Evolutionary conservation across 2,113 vertebrate species (phyloP).

Genomic region (Amphiprion percula): DNA sequence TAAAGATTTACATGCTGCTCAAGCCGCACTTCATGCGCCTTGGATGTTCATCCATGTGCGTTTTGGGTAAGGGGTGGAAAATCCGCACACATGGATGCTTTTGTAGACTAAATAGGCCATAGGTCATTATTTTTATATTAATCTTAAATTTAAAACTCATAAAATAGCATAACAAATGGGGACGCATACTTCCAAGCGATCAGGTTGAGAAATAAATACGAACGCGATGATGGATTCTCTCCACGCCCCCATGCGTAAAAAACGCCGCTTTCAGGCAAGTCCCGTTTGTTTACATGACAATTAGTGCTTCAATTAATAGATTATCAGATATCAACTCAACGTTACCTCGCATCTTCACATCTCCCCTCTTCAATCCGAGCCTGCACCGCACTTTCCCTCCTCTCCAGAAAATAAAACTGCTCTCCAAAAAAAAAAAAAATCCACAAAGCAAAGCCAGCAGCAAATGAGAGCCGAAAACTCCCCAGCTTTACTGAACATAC

Average conservation of each 20-base stretch:
- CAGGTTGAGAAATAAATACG: conserved; percentile 10
- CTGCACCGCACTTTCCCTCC: conserved; percentile 8
- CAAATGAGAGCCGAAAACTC: neutral
- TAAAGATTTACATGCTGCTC: conserved; percentile 36
- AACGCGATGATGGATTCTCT: conserved; percentile 54
- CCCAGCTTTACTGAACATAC: conserved; percentile 55
- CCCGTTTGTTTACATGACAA: conserved; percentile 73
- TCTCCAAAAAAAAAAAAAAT: neutral
- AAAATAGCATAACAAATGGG: conserved; percentile 17
- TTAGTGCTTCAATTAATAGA: conserved; percentile 68
- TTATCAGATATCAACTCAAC: conserved; percentile 24
- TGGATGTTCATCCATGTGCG: neutral
- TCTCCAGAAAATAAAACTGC: conserved; percentile 13
- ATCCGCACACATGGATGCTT: fast-evolving
- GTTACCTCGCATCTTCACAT: conserved; percentile 73
- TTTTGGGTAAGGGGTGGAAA: neutral
- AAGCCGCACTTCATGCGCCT: conserved; percentile 7
- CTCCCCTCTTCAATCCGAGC: conserved; percentile 37
- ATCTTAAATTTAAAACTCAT: conserved; percentile 32
- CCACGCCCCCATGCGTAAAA: conserved; percentile 76
- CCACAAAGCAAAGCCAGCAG: conserved; percentile 1
- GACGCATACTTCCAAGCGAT: neutral
- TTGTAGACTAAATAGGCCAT: neutral
- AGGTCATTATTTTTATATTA: neutral
- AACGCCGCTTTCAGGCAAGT: conserved; percentile 26